A percentile compares a stretch with the other conserved stretches of the same genome.
Evolutionary conservation across 1,140 invertebrate species (phyloP).

Genomic region (Aphelinus certus): DNA sequence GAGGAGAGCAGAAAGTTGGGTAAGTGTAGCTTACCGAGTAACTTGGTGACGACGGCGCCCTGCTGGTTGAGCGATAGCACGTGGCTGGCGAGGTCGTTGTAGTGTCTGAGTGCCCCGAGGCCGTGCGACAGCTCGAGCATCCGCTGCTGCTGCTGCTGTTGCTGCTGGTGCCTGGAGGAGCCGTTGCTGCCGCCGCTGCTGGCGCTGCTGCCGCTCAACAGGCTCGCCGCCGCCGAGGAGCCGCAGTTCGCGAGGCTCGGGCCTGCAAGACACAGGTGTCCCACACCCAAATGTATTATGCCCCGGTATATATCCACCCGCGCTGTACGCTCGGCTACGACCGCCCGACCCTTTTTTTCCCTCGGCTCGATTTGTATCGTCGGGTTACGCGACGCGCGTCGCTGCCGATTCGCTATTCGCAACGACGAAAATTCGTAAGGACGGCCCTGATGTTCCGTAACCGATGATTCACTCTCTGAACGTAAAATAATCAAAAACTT

Average conservation of each 20-base stretch:
- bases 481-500: too few species aligned
- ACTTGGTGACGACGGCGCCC: conserved; percentile 76
- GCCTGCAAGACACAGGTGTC: conserved; percentile 49
- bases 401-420: too few species aligned
- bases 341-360: too few species aligned
- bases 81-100: conserved; percentile 75
- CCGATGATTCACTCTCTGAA: too few species aligned
- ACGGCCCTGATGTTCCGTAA: too few species aligned
- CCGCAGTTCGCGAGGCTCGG: conserved; percentile 59
- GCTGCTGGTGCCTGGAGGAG: conserved; percentile 65
- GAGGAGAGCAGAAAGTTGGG: not conserved
- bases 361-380: too few species aligned
- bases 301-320: too few species aligned
- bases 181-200: not conserved
- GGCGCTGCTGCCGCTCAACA: conserved; percentile 44
- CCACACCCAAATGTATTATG: too few species aligned
- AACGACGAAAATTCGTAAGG: too few species aligned
- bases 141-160: conserved; percentile 73
- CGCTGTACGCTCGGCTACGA: too few species aligned
- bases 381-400: too few species aligned
- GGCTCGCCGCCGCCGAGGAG: conserved; percentile 42
- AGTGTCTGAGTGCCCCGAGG: conserved; percentile 72
- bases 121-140: conserved; percentile 74
- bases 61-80: conserved; percentile 74
- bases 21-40: conserved; percentile 66